Evolutionary conservation across 2,797 vertebrate species (phyloP).

Genomic region (Halcyon chelicuti): DNA sequence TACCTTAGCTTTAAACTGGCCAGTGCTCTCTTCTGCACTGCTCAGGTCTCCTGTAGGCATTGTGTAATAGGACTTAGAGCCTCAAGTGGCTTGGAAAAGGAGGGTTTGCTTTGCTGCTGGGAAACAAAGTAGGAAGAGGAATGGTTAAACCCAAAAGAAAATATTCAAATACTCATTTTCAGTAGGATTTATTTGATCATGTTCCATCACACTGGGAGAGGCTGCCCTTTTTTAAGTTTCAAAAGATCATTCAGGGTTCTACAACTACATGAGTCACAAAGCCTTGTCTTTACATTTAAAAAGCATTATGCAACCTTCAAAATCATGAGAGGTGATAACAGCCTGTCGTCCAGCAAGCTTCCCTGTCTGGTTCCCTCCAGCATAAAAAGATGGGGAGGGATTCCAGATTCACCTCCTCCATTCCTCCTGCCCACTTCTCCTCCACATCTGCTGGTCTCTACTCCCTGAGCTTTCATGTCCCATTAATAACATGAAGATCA

Average conservation of each 20-base stretch:
- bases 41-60: background rate
- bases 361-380: background rate
- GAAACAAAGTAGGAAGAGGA: background rate
- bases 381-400: background rate
- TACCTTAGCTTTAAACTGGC: background rate
- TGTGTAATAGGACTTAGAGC: background rate
- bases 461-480: background rate
- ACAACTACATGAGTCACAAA: background rate
- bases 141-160: background rate
- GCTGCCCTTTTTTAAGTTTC: background rate
- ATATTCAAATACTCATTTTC: background rate
- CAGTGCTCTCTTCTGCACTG: background rate
- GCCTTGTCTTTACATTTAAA: background rate
- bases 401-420: background rate
- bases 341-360: background rate
- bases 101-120: background rate
- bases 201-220: background rate
- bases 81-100: background rate
- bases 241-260: background rate
- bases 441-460: background rate
- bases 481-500: background rate
- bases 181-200: background rate
- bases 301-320: background rate
- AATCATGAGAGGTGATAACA: background rate
- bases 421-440: background rate